These are phyloP conservation scores for Thaumatotibia leucotreta DNA, from an alignment of 1,140 invertebrate genomes.

Conservation along the genomic window DNA sequence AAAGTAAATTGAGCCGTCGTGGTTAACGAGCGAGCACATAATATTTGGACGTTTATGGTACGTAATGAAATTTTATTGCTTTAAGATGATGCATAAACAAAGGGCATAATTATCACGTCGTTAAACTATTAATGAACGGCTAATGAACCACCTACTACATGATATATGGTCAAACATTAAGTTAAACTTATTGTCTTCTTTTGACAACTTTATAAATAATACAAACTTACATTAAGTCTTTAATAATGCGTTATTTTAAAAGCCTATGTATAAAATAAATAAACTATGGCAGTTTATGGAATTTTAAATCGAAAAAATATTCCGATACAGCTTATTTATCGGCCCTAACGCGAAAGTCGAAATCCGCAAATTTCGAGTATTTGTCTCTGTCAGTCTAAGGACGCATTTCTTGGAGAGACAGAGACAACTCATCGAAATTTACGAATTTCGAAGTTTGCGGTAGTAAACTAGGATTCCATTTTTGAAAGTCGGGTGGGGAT, in stretches of 20 bases:
- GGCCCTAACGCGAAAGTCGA: no score
- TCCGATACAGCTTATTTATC: no score
- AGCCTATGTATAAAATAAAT: no score
- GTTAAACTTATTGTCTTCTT: neutral
- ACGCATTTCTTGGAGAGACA: no score
- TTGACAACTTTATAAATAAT: neutral
- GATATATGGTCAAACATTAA: neutral
- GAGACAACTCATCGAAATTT: no score
- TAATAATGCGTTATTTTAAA: no score
- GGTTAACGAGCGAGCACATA: neutral
- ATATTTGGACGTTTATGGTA: conserved; percentile 7
- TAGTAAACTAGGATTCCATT: conserved; percentile 53
- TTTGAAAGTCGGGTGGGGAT: conserved; percentile 42
- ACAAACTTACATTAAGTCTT: no score
- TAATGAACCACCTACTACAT: neutral
- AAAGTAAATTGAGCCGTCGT: conserved; percentile 1
- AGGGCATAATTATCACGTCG: neutral
- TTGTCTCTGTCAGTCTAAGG: no score
- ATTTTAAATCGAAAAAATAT: no score
- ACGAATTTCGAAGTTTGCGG: no score
- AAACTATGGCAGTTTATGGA: no score
- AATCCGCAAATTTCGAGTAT: no score
- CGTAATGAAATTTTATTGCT: neutral
- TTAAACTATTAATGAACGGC: neutral
- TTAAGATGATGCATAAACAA: neutral